A percentile compares a stretch with the other conserved stretches of the same genome.
Evolutionary conservation across 2,888 invertebrate genomes (phyloP).

Genomic region (Aspidiotus rigidus): DNA sequence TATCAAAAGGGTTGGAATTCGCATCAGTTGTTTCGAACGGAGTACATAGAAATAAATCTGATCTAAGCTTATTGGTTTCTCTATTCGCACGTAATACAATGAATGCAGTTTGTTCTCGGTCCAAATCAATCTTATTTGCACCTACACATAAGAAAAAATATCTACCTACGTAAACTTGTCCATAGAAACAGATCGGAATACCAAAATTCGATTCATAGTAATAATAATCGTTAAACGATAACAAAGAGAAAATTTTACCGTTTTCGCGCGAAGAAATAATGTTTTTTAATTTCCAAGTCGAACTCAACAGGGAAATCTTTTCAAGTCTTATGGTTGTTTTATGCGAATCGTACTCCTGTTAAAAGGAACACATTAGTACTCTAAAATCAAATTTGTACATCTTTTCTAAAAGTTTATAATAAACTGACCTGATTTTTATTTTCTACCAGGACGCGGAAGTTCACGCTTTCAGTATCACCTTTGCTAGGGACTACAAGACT

Average conservation of each 20-base stretch:
- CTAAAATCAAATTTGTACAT: too few species aligned
- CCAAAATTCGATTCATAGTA: too few species aligned
- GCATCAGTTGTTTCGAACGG: conserved; percentile 10
- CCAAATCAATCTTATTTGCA: conserved; percentile 12
- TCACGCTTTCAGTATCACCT: conserved; percentile 9
- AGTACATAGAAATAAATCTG: conserved; percentile 30
- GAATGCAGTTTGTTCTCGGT: conserved; percentile 22
- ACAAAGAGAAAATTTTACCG: conserved; percentile 10
- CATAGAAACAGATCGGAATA: too few species aligned
- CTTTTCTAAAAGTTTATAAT: background rate
- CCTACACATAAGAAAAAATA: too few species aligned
- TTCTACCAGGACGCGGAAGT: conserved; percentile 33
- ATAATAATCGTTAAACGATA: too few species aligned
- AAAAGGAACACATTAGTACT: conserved; percentile 1
- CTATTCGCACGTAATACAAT: conserved; percentile 15
- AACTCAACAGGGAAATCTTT: conserved; percentile 53
- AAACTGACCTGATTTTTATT: conserved; percentile 36
- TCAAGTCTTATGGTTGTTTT: conserved; percentile 50
- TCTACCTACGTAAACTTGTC: too few species aligned
- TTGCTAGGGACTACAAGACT: conserved; percentile 44
- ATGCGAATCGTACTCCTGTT: conserved; percentile 52
- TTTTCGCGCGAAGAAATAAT: conserved; percentile 13
- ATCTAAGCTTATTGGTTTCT: conserved; percentile 23
- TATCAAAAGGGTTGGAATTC: conserved; percentile 12
- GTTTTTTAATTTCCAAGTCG: conserved; percentile 51